Base-by-base conservation (phyloP, 1,140 invertebrate genomes). In the Armadillidium nasatum region DNA sequence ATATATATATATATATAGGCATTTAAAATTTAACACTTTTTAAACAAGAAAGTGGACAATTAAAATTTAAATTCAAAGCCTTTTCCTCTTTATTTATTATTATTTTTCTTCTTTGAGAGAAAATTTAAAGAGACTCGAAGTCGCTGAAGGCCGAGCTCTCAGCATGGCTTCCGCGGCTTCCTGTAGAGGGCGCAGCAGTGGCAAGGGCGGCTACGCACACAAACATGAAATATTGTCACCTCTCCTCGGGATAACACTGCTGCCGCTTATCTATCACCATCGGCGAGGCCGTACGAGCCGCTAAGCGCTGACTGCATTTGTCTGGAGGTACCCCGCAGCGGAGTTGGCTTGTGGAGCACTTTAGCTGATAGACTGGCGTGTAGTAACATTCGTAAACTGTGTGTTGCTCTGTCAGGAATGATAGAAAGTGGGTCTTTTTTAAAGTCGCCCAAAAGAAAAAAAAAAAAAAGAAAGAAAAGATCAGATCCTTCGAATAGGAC, bases 141-240 rank as follows among this genome's bases (percentile, higher is more conserved):
- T 19, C 50, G 19, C 19, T 60, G 50, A 60, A 60, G 50, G 19
- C 19, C 11, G 50, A 60, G 50, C 11, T 13, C 50, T 13, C 50
- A 60, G 50, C 50, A 19, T 60, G 50, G 11, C 19, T 60, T 19
- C 50, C 50, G 50, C 2, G 50, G 19, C 50, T 60, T 60, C 50
- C 50, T 60, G 50, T 60, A 60, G 50, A 60, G 50, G 50, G 11
- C 50, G 50, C 50, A 60, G 50, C 50, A 60, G 50, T 60, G 50
- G 50, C 50, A 13, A 60, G 50, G 50, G 50, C 50, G 50, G 50
- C 50, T 60, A 19, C 50, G 50, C 50, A 60, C 50, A 60, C 50
- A 60, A 60, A 60, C 50, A 60, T 60, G 50, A 60, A 60, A 60
- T 60, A 60, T 60, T 60, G 50, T 60, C 50, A 60, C 50, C 50